Evolutionary conservation across 2,888 invertebrate species (phyloP).

Genomic region (Notocelia uddmanniana): DNA sequence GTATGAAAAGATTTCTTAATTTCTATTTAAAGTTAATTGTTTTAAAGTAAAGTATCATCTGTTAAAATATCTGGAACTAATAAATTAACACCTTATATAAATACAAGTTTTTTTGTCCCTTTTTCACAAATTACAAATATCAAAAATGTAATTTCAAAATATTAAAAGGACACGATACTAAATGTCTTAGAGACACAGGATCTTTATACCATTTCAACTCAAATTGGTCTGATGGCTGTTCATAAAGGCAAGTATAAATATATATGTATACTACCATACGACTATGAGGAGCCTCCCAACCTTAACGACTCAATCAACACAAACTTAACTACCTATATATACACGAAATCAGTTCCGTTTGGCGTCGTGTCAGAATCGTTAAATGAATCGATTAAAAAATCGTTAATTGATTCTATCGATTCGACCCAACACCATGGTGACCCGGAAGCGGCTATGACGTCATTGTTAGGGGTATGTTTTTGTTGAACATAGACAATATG

Average conservation of each 20-base stretch:
- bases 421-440: slow-evolving; percentile 53
- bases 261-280: not conserved
- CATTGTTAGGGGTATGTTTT: slow-evolving; percentile 25
- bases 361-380: slow-evolving; percentile 53
- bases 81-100: too few relatives aligned
- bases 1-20: too few relatives aligned
- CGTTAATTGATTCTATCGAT: slow-evolving; percentile 65
- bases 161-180: too few relatives aligned
- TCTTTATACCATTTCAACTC: too few relatives aligned
- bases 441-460: slow-evolving; percentile 48
- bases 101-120: too few relatives aligned
- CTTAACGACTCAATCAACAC: slow-evolving; percentile 27
- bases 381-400: slow-evolving; percentile 53
- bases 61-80: too few relatives aligned
- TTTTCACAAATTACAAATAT: too few relatives aligned
- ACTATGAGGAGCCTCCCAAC: not conserved
- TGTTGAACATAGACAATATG: not conserved
- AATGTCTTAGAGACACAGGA: too few relatives aligned
- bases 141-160: too few relatives aligned
- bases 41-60: too few relatives aligned
- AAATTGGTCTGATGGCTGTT: not conserved
- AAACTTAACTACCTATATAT: slow-evolving; percentile 47
- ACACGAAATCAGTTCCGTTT: slow-evolving; percentile 57
- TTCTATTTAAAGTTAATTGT: too few relatives aligned
- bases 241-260: not conserved